Evolutionary conservation across 2,113 vertebrate genomes (phyloP).

Genomic region (Todiramphus chloris): DNA sequence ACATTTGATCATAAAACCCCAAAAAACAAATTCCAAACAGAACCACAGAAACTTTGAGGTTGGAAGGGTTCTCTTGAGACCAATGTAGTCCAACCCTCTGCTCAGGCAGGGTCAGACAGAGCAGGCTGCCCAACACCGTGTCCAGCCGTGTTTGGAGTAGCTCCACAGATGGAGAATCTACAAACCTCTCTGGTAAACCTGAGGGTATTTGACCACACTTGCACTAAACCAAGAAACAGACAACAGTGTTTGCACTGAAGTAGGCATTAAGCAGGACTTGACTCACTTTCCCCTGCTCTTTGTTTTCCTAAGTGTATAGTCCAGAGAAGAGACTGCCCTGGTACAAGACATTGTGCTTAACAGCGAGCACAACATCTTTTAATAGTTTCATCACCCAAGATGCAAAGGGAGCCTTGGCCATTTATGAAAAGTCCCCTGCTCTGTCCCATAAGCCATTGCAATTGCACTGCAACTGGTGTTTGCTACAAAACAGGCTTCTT

Average conservation of each 20-base stretch:
- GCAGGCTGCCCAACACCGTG: not conserved
- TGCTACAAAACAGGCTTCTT: not conserved
- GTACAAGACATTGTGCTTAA: not conserved
- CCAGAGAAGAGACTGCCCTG: not conserved
- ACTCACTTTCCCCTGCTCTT: not conserved
- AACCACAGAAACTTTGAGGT: not conserved
- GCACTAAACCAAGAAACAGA: not conserved
- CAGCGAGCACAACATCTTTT: not conserved
- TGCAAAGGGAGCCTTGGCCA: not conserved
- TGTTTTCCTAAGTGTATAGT: not conserved
- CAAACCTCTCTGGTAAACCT: not conserved
- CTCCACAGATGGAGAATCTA: not conserved
- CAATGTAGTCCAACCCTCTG: not conserved
- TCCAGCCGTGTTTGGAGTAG: not conserved
- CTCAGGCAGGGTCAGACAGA: not conserved
- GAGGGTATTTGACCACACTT: not conserved
- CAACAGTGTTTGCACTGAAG: not conserved
- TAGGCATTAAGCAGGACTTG: not conserved
- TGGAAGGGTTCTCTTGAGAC: not conserved
- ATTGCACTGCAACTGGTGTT: not conserved
- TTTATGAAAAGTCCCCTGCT: not conserved
- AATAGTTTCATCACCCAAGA: not conserved
- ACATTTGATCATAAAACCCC: too few relatives aligned
- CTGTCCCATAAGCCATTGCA: not conserved
- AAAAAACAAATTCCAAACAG: not conserved